phyloP scores from a whole-genome alignment of 2,797 vertebrate genomes.

The Malacoraja senta region DNA sequence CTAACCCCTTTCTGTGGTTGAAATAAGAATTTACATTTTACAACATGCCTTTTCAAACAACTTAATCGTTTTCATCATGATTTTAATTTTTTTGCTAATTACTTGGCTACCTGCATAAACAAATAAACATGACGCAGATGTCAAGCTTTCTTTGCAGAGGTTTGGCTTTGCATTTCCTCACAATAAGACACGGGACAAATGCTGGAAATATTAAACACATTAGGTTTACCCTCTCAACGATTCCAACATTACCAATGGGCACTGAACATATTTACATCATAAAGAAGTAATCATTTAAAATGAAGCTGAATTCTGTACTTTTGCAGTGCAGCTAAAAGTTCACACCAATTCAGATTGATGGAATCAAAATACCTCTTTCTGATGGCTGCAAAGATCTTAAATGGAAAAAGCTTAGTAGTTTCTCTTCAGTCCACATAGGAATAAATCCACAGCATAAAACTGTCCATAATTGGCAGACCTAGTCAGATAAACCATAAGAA shows the following conservation, averaged over 20 bases:
- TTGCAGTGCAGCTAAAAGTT: neutral
- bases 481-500: neutral
- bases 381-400: neutral
- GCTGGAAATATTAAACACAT: neutral
- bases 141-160: neutral
- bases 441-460: conserved; percentile 6
- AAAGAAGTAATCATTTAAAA: neutral
- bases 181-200: neutral
- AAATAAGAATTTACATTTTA: neutral
- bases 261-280: neutral
- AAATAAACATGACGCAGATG: no score
- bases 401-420: neutral
- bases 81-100: neutral
- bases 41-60: no score
- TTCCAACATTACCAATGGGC: no score
- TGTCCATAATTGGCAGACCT: neutral
- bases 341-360: neutral
- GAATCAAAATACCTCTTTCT: neutral
- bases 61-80: neutral
- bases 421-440: neutral
- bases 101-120: neutral
- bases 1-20: neutral
- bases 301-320: neutral
- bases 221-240: neutral
- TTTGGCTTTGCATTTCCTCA: neutral